Percentiles rank a stretch among this genome's conserved stretches.
phyloP scores from a whole-genome alignment of 2,888 invertebrate species.

The Himalopsyche anomala region DNA sequence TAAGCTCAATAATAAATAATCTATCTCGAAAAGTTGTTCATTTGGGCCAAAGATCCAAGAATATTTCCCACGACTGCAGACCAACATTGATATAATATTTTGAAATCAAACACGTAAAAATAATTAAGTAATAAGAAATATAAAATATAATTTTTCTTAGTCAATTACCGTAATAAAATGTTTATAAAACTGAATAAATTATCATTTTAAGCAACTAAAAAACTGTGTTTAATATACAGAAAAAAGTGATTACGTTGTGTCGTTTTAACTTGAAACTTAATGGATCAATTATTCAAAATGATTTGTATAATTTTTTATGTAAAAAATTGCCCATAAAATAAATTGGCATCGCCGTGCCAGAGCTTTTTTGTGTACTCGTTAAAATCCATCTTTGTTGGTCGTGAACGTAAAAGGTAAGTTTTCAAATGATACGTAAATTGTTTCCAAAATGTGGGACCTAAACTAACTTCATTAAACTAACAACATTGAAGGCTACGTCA shows the following conservation, averaged over 20 bases:
- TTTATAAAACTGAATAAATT: background rate
- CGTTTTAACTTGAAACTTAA: background rate
- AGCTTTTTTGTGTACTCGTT: conserved; percentile 17
- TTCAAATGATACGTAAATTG: background rate
- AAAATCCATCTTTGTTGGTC: background rate
- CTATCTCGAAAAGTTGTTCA: too few species aligned
- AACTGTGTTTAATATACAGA: background rate
- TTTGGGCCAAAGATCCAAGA: too few species aligned
- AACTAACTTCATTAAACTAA: background rate
- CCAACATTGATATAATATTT: too few species aligned
- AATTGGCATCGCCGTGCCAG: background rate
- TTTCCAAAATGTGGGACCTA: background rate
- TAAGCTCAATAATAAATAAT: too few species aligned
- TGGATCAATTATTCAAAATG: conserved; percentile 16
- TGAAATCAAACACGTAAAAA: too few species aligned
- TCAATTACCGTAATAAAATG: too few species aligned
- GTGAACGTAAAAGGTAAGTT: background rate
- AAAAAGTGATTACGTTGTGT: background rate
- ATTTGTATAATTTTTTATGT: conserved; percentile 19
- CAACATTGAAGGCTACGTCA: too few species aligned
- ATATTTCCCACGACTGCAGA: too few species aligned
- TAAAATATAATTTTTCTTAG: too few species aligned
- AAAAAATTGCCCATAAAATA: conserved; percentile 10
- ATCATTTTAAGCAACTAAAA: background rate
- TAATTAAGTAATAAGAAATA: too few species aligned